Evolutionary conservation across 2,113 vertebrate species (phyloP), one percentile per base, ranked within the genome.

Genomic region (Istiophorus platypterus): DNA sequence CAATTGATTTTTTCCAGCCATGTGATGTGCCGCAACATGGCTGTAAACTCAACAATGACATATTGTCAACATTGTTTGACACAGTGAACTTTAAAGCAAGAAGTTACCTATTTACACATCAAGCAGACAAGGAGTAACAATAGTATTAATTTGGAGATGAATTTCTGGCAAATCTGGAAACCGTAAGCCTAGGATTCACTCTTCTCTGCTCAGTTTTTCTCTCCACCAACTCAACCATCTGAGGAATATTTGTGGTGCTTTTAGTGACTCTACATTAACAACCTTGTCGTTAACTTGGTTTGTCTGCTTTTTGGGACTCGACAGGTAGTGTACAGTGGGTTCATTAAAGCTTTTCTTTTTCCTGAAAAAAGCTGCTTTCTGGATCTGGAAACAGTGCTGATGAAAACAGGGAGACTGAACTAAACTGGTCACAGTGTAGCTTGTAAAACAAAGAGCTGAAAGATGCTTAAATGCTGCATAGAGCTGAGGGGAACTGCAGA

Each of bases 381-480:
- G 13, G 2, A 4, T 4, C 42, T 51, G 24, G 7, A 52, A 74
- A 10, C 11, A 5, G 10, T 29, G 17, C 51, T 58, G 27, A 26
- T 58, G 15, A 68, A n/a, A n/a, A 39, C 22, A 68, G 29, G 24
- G 51, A 47, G 18, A 61, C 22, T 17, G 41, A 47, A 58, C 11
- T 17, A 52, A 59, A 54, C 51, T 24, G 20, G 22, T 54, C 20
- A 24, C 4, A 11, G 20, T 52, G 20, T 31, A 37, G 22, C 12
- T 27, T 42, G 51, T 76, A 42, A 67, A 39, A 52, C 20, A 13
- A 24, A 59, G 17, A 67, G 63, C 65, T 12, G 7, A 76, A 76
- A 57, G 63, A 47, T 17, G n/a, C 63, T 72, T 49, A 66, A 58
- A 39, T 24, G 15, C 47, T 67, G 20, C 15, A 22, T n/a, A 22